Conservation (phyloP, 2,797 vertebrate genomes). For the Epinephelus awoara region DNA sequence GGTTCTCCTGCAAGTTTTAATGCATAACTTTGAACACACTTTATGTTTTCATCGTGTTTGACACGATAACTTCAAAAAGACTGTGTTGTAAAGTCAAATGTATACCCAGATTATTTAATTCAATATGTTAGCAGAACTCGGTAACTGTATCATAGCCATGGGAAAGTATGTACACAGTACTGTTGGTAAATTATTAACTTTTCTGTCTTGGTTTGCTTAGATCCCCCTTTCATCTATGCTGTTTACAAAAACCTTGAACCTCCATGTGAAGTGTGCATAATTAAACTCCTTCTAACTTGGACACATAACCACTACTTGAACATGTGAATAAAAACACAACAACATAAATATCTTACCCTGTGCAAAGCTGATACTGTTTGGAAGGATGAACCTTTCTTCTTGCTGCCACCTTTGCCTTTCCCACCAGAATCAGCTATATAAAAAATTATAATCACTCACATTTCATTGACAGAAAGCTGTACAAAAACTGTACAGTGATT, state of each 20-base stretch:
- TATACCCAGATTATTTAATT: background rate
- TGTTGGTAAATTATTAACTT: background rate
- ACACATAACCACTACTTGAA: background rate
- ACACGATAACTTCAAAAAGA: background rate
- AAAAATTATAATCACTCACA: background rate
- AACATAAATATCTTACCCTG: conserved; percentile 79
- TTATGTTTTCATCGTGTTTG: background rate
- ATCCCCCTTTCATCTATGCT: background rate
- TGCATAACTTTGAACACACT: background rate
- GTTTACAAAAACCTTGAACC: background rate
- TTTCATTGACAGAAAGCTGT: background rate
- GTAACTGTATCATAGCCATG: background rate
- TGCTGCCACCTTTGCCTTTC: conserved; percentile 83
- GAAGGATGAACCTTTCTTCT: conserved; percentile 92
- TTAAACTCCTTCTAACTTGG: background rate
- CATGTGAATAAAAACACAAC: background rate
- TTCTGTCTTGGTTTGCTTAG: background rate
- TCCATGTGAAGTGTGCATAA: background rate
- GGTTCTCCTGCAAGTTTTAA: conserved; percentile 85
- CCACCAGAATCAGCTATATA: conserved; percentile 36
- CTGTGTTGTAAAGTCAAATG: background rate
- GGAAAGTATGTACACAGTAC: background rate
- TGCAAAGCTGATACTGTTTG: conserved; percentile 92
- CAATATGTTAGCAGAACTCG: background rate
- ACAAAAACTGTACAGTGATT: background rate